These are phyloP conservation scores for Leucoraja ocellata DNA, from an alignment of 2,797 vertebrate species.

Conservation along the genomic window DNA sequence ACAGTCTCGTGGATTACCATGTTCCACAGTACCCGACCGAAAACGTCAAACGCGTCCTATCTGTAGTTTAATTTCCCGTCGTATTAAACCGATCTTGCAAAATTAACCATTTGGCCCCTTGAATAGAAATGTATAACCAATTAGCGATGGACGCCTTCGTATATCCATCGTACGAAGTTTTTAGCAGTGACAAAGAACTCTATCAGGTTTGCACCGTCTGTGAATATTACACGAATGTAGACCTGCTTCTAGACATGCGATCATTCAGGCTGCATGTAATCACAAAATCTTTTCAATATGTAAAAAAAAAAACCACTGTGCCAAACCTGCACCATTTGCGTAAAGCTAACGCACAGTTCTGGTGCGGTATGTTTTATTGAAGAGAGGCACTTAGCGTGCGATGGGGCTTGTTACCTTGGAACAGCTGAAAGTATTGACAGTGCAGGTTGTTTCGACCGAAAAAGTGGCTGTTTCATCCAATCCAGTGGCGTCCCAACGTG, in stretches of 20 bases:
- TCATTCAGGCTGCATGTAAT: background rate
- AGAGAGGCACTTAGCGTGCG: no score
- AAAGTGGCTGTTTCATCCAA: background rate
- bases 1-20: background rate
- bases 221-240: background rate
- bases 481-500: background rate
- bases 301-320: background rate
- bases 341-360: no score
- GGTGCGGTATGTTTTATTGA: background rate
- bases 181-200: background rate
- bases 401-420: background rate
- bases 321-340: background rate
- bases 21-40: background rate
- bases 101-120: background rate
- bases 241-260: background rate
- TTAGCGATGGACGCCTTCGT: background rate
- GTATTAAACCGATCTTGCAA: background rate
- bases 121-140: background rate
- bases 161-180: background rate
- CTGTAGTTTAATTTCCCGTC: background rate
- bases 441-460: background rate
- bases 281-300: background rate
- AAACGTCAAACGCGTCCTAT: background rate
- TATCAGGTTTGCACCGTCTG: background rate
- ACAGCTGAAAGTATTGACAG: background rate